Evolutionary conservation across 2,888 invertebrate species (phyloP).

Genomic region (Eupelmus urozonus): DNA sequence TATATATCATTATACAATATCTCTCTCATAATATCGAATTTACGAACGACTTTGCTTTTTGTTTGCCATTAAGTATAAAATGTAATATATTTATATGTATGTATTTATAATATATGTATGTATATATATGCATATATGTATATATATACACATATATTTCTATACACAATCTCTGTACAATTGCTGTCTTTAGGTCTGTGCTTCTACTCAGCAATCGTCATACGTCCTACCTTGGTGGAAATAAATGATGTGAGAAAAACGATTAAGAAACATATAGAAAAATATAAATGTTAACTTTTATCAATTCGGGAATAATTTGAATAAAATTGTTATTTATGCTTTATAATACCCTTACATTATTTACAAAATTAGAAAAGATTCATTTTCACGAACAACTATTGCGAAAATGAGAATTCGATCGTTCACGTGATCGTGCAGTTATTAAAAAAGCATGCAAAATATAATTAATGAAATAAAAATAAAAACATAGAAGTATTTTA

Average conservation of each 20-base stretch:
- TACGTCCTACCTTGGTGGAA: slow-evolving; percentile 31
- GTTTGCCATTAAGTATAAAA: slow-evolving; percentile 57
- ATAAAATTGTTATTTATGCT: too few species aligned
- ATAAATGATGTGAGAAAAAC: slow-evolving; percentile 20
- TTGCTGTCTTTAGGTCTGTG: slow-evolving; percentile 57
- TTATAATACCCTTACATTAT: too few species aligned
- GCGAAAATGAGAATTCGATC: too few species aligned
- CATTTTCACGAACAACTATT: too few species aligned
- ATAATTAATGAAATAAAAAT: background rate
- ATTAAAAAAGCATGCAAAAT: too few species aligned
- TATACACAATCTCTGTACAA: slow-evolving; percentile 69
- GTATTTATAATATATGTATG: slow-evolving; percentile 49
- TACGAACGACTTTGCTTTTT: slow-evolving; percentile 49
- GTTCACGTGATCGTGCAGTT: too few species aligned
- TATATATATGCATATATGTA: too few species aligned
- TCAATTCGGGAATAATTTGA: too few species aligned
- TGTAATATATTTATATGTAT: slow-evolving; percentile 49
- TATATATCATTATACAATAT: slow-evolving; percentile 33
- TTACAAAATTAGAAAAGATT: too few species aligned
- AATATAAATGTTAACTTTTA: too few species aligned
- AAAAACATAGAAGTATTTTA: too few species aligned
- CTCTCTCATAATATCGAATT: slow-evolving; percentile 52
- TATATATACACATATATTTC: slow-evolving; percentile 61
- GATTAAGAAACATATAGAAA: too few species aligned
- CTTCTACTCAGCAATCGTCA: slow-evolving; percentile 59